These are phyloP conservation scores for Rhinopithecus roxellana DNA, from an alignment of 2,113 vertebrate genomes.

Conservation along the genomic window DNA sequence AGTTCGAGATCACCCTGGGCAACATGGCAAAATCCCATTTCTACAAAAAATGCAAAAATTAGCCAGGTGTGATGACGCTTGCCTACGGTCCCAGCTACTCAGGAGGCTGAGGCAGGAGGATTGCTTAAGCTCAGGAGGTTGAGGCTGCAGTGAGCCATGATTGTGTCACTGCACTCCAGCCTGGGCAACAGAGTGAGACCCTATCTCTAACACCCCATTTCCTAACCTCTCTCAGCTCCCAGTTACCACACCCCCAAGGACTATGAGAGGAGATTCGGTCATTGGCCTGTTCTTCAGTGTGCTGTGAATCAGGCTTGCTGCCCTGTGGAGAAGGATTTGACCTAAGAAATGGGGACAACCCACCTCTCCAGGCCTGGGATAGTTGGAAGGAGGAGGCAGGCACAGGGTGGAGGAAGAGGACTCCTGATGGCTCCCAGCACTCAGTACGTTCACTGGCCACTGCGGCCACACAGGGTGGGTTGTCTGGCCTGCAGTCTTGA, in stretches of 20 bases:
- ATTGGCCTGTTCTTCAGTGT: background rate
- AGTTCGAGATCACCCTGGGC: too few species aligned
- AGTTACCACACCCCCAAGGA: background rate
- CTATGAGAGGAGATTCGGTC: background rate
- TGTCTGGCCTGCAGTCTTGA: background rate
- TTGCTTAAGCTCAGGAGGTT: too few species aligned
- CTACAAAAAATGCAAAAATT: too few species aligned
- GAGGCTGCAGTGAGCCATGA: too few species aligned
- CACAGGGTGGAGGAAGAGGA: background rate
- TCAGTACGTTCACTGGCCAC: too few species aligned
- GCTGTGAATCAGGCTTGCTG: background rate
- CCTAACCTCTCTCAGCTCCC: background rate
- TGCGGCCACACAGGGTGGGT: background rate
- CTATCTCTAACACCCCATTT: too few species aligned
- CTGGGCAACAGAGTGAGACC: too few species aligned
- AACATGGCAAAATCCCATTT: too few species aligned
- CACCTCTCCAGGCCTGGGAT: background rate
- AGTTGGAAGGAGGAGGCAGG: background rate
- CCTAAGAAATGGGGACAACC: background rate
- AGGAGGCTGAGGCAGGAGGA: too few species aligned
- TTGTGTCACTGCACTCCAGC: too few species aligned
- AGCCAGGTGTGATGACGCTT: too few species aligned
- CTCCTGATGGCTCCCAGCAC: background rate
- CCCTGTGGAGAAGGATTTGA: accelerated
- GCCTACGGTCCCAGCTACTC: too few species aligned